These are phyloP conservation scores for Meiosimyza decipiens DNA, from an alignment of 2,888 invertebrate species.

Conservation along the genomic window DNA sequence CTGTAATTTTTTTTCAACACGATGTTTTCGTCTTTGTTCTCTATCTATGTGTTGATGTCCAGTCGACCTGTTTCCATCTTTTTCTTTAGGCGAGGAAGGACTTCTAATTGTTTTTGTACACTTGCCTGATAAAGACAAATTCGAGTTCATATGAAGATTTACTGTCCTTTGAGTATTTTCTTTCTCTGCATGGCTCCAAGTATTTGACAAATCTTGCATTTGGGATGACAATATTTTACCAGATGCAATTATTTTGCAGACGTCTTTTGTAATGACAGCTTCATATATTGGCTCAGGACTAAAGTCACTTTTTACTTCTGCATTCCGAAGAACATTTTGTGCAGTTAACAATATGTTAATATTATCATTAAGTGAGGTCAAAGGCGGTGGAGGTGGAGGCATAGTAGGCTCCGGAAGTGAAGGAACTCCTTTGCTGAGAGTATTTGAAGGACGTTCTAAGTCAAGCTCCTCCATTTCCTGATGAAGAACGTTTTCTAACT, in stretches of 20 bases:
- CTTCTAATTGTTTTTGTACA: not conserved
- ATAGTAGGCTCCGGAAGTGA: conserved; percentile 82
- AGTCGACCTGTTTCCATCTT: not conserved
- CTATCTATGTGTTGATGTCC: conserved; percentile 71
- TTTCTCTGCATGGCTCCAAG: too few species aligned
- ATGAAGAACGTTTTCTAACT: conserved; percentile 31
- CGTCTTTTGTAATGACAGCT: conserved; percentile 79
- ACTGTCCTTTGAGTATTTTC: conserved; percentile 11
- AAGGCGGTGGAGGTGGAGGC: conserved; percentile 77
- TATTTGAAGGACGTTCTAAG: conserved; percentile 9
- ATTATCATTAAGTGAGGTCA: conserved; percentile 38
- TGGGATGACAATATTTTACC: conserved; percentile 60
- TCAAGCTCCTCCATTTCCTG: conserved; percentile 28
- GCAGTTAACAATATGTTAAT: not conserved
- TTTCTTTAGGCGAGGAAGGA: conserved; percentile 21
- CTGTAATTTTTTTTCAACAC: conserved; percentile 87
- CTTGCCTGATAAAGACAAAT: not conserved
- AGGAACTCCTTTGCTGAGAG: conserved; percentile 66
- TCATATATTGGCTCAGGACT: conserved; percentile 85
- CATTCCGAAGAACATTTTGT: not conserved
- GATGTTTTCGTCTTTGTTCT: conserved; percentile 82
- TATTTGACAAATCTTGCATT: conserved; percentile 49
- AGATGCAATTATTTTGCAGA: conserved; percentile 38
- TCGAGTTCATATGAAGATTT: not conserved
- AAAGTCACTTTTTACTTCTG: not conserved